Evolutionary conservation across 2,888 invertebrate species (phyloP), one percentile per base, ranked within the genome.

Genomic region (Thereva unica): DNA sequence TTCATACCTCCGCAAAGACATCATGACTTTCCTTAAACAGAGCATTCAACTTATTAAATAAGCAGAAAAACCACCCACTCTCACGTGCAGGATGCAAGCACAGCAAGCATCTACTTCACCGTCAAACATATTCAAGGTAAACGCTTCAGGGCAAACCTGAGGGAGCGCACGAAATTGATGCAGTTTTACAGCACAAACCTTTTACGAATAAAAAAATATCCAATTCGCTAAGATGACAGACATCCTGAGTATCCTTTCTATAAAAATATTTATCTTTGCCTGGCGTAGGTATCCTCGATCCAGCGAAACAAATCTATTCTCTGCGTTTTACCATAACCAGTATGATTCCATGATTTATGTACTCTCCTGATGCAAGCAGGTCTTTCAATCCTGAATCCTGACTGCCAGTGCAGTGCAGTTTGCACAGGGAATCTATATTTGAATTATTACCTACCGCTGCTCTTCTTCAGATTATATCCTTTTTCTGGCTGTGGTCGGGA

Each of bases 261-360:
- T 44, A 56, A 56, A 42, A 56, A 56, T 56, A 56, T 56, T 56
- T 56, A 56, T 56, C 56, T 56, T 56, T 56, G 23, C 23, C 23
- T 44, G 56, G 7, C n/a, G n/a, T 9, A 44, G 44, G 44, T 44
- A 35, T 10, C 44, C 44, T 42, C 42, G 56, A 56, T 56, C 44
- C 44, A 56, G 56, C 44, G 56, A 56, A 56, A 56, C 56, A 56
- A 56, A 56, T 56, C 56, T 56, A 56, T 44, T 56, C 56, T 44
- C 44, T 44, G 23, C 23, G 23, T 23, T 23, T 23, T 23, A 23
- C 23, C 23, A 23, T 23, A 23, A 23, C 23, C 23, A 44, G 56
- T 34, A 44, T 34, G 56, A 44, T 44, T 56, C 56, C 56, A 56
- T 56, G 56, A 56, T 56, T 56, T 56, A 56, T 56, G 56, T 56